Base-by-base conservation (phyloP, 1,140 invertebrate genomes). In the Teleogryllus occipitalis region DNA sequence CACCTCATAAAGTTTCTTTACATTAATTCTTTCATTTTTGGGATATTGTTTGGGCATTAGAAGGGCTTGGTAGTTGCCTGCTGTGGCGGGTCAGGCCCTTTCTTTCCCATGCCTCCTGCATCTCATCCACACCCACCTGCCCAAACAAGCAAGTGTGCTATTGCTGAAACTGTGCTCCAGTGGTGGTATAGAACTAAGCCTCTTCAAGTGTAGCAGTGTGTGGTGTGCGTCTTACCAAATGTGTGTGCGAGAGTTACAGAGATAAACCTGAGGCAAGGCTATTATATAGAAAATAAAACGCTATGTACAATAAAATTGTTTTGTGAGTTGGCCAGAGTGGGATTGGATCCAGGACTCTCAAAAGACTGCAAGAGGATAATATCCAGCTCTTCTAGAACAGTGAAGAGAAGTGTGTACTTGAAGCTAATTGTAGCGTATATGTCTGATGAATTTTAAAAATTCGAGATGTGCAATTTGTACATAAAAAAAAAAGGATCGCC, bases 141-240 rank as follows among this genome's bases (percentile, higher is more conserved):
- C 76, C 76, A 77, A 65, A 65, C 54, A 65, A 65, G 46, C 76
- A 48, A 48, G 48, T 49, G 54, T 78, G 78, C 78, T 78, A 78
- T 27, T 78, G 78, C 78, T 78, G 78, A 78, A 78, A 78, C 78
- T 78, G 27, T 72, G 78, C 49, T 78, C 78, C 78, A 72, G 78
- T 74, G 65, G 78, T 78, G 21, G 74, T 27, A 75, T 47, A 73
- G 78, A 78, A 78, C 54, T 74, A 39, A 78, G 78, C 78, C 78
- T 78, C 78, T 78, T 78, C 65, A 74, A 72, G 73, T 78, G 27
- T 78, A 78, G 78, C 78, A 78, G 78, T 78, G 78, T 47, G 49
- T 47, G 76, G 76, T 77, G 47, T 54, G 76, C 14, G n/a, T 77
- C 46, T 65, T 65, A 65, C 54, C 54, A 65, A 65, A 65, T n/a